These are phyloP conservation scores for Lamprologus lemairii DNA, from an alignment of 2,113 vertebrate genomes.

Conservation along the genomic window DNA sequence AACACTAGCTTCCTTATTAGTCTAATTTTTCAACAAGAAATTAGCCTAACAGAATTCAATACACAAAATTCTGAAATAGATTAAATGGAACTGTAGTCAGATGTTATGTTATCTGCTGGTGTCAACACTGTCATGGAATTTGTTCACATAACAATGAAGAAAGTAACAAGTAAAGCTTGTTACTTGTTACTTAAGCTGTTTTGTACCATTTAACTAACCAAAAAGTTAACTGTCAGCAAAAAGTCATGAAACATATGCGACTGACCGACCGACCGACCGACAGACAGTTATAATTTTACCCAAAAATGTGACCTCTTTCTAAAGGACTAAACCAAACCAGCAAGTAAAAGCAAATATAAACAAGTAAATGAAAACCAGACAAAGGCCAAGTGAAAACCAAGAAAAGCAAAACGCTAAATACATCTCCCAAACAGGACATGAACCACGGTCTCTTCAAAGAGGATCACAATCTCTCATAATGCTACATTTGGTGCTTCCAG, in stretches of 20 bases:
- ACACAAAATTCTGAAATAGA: not conserved
- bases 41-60: not conserved
- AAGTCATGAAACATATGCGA: not conserved
- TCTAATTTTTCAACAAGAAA: not conserved
- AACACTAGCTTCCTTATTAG: not conserved
- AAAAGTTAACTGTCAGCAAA: not conserved
- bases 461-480: not conserved
- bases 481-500: not conserved
- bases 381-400: not conserved
- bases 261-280: accelerated
- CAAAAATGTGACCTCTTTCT: not conserved
- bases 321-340: not conserved
- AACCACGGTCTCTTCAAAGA: not conserved
- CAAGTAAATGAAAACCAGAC: not conserved
- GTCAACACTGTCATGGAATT: not conserved
- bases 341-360: not conserved
- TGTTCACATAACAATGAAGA: not conserved
- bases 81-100: not conserved
- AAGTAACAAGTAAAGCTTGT: not conserved
- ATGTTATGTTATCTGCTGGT: not conserved
- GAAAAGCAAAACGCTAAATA: not conserved
- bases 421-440: not conserved
- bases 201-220: not conserved
- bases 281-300: not conserved
- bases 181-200: not conserved